Conservation (phyloP, 2,888 invertebrate species). For the Megastigmus dorsalis region DNA sequence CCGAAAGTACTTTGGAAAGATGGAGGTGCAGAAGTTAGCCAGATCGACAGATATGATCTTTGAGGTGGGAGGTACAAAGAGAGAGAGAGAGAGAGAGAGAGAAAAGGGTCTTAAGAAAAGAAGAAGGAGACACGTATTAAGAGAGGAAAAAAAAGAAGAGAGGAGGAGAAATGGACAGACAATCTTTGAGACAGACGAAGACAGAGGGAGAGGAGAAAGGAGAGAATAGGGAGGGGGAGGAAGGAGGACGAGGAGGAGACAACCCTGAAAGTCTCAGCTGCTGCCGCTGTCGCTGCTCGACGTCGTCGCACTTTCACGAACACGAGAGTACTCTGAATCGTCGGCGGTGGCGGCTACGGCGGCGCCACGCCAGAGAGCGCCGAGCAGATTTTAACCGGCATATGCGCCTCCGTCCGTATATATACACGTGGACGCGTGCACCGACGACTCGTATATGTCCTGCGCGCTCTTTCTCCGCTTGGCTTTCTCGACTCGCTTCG, state of each 20-base stretch:
- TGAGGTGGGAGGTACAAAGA: constrained; percentile 34
- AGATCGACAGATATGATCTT: constrained; percentile 39
- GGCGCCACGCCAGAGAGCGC: background rate
- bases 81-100: constrained; percentile 34
- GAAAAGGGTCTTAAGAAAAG: background rate
- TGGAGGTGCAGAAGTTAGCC: constrained; percentile 43
- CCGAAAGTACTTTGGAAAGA: constrained; percentile 9
- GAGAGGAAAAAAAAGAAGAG: constrained; percentile 21
- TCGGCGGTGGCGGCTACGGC: too few species aligned
- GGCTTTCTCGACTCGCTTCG: background rate
- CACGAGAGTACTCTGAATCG: constrained; percentile 28
- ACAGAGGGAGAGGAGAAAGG: constrained; percentile 13
- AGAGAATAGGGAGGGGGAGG: constrained; percentile 1
- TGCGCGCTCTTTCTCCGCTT: background rate
- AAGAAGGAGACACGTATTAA: constrained; percentile 31
- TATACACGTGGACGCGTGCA: background rate
- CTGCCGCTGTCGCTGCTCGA: constrained; percentile 50
- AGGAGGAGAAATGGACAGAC: background rate
- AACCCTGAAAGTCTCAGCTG: constrained; percentile 68
- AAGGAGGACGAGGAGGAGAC: constrained; percentile 62
- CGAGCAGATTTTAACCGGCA: background rate
- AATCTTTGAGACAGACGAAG: too few species aligned
- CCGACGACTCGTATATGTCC: background rate
- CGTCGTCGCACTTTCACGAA: constrained; percentile 71
- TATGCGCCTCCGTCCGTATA: background rate